A percentile compares a stretch with the other conserved stretches of the same genome.
These are phyloP conservation scores for Brassicogethes aeneus DNA, from an alignment of 2,888 invertebrate species.

Conservation along the genomic window DNA sequence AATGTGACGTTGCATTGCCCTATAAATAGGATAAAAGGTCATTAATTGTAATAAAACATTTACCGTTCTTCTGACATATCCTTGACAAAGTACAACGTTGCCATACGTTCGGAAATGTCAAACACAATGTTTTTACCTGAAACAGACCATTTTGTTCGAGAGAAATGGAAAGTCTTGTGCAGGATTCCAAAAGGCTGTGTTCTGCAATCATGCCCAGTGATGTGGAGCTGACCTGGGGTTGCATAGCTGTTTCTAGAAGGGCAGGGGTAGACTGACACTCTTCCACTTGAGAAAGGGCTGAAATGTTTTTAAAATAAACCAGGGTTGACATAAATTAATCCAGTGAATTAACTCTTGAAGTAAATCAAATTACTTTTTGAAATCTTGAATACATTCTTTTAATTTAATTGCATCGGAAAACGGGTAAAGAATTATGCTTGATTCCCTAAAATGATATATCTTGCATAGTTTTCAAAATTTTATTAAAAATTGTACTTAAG, in stretches of 20 bases:
- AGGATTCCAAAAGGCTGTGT: slow-evolving; percentile 76
- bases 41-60: too few relatives aligned
- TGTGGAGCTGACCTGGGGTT: slow-evolving; percentile 49
- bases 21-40: slow-evolving; percentile 17
- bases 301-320: too few relatives aligned
- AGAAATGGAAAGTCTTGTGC: slow-evolving; percentile 79
- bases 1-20: slow-evolving; percentile 52
- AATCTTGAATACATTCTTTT: slow-evolving; percentile 10
- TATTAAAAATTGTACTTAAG: too few relatives aligned
- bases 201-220: slow-evolving; percentile 78
- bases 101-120: too few relatives aligned
- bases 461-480: too few relatives aligned
- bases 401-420: too few relatives aligned
- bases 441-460: too few relatives aligned
- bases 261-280: slow-evolving; percentile 87
- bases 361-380: slow-evolving; percentile 4
- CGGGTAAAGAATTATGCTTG: too few relatives aligned
- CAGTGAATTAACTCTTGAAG: slow-evolving; percentile 6
- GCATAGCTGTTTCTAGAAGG: slow-evolving; percentile 57
- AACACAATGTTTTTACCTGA: too few relatives aligned
- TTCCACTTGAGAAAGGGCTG: slow-evolving; percentile 74
- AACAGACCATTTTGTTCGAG: slow-evolving; percentile 74
- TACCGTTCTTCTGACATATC: too few relatives aligned
- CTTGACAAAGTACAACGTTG: too few relatives aligned
- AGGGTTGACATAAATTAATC: too few relatives aligned